Conservation (phyloP, 37 sponge, comb jelly and placozoan genomes). For the Petrosia ficiformis region DNA sequence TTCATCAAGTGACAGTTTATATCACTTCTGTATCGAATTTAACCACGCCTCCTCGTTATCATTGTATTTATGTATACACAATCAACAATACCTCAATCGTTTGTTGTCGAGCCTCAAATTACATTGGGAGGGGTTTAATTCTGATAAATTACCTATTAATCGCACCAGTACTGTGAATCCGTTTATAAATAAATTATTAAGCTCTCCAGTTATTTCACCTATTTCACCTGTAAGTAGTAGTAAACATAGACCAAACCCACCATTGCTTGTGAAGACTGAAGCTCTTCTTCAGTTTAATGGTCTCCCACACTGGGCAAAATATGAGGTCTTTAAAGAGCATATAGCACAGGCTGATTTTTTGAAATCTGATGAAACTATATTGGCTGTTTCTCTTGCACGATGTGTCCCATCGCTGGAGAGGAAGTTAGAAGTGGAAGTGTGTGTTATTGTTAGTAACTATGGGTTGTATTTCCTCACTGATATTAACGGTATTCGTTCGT, state of each 20-base stretch:
- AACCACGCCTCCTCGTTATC: background rate
- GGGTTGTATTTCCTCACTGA: conserved; percentile 56
- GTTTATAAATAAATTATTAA: background rate
- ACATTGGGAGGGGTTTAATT: background rate
- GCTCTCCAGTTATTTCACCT: background rate
- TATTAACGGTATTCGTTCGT: conserved; percentile 25
- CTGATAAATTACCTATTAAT: background rate
- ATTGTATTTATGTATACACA: conserved; percentile 30
- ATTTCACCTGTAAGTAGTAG: background rate
- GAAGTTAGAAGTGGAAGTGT: conserved; percentile 37
- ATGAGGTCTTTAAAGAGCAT: conserved; percentile 44
- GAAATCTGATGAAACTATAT: conserved; percentile 39
- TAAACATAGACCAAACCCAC: background rate
- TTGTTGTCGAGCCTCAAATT: conserved; percentile 15
- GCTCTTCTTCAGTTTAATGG: conserved; percentile 17
- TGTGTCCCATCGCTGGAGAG: conserved; percentile 4
- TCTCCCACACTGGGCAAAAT: conserved; percentile 13
- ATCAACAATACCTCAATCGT: conserved; percentile 21
- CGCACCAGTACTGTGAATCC: conserved; percentile 4
- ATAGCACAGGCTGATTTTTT: conserved; percentile 47
- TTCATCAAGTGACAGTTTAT: conserved; percentile 15
- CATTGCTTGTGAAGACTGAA: conserved; percentile 24
- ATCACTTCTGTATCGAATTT: conserved; percentile 42
- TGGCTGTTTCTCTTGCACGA: conserved; percentile 29
- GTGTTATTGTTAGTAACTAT: conserved; percentile 46